A percentile compares a stretch with the other conserved stretches of the same genome.
phyloP scores from a whole-genome alignment of 2,888 invertebrate genomes.

The Kryphioiulus occultus region DNA sequence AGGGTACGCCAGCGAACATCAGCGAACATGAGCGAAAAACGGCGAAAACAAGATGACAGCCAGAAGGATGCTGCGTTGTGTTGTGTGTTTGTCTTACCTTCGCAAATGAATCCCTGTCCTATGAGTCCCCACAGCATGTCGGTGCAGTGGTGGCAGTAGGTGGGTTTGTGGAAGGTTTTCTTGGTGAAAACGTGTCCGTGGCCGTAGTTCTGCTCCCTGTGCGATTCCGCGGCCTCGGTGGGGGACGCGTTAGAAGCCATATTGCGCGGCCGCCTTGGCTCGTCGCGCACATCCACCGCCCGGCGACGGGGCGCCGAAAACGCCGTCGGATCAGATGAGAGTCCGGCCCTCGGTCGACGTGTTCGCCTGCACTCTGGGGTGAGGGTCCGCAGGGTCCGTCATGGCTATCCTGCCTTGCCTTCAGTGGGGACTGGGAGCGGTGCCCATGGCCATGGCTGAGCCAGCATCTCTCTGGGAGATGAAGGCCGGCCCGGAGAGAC shows the following conservation, averaged over 20 bases:
- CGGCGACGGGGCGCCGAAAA: not conserved
- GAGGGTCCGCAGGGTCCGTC: not conserved
- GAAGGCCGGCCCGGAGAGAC: too few species aligned
- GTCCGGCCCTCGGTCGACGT: not conserved
- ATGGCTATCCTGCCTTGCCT: too few species aligned
- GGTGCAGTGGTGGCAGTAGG: constrained; percentile 99
- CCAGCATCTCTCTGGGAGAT: not conserved
- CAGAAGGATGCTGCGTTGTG: not conserved
- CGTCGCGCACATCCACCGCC: not conserved
- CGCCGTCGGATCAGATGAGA: not conserved
- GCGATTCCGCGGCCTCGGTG: constrained; percentile 36
- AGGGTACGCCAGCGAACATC: not conserved
- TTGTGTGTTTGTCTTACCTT: constrained; percentile 77
- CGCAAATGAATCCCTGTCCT: constrained; percentile 99
- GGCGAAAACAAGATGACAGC: constrained; percentile 12
- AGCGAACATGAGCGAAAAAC: not conserved
- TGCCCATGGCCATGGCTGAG: constrained; percentile 22
- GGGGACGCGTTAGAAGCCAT: constrained; percentile 54
- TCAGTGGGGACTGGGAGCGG: not conserved
- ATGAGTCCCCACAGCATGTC: constrained; percentile 99
- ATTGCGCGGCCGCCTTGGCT: constrained; percentile 47
- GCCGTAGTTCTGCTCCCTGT: constrained; percentile 57
- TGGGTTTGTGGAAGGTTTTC: constrained; percentile 99
- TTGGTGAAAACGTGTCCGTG: constrained; percentile 98
- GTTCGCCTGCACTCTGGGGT: not conserved